These are phyloP conservation scores for Myotis davidii DNA, from an alignment of 2,113 vertebrate species.

Conservation along the genomic window DNA sequence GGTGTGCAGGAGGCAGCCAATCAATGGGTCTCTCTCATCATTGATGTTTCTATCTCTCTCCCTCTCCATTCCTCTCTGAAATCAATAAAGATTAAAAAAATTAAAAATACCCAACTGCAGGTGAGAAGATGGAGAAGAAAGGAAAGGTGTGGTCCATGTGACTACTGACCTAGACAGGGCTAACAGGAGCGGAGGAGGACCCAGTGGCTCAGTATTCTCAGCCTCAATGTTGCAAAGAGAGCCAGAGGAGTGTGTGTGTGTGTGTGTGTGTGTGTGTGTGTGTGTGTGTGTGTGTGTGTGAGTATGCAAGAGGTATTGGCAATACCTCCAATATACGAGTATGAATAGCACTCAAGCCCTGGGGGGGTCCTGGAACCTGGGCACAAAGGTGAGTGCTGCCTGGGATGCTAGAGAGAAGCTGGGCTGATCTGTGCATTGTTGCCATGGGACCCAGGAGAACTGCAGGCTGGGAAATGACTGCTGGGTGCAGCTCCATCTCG, in stretches of 20 bases:
- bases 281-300: not conserved
- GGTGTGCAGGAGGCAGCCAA: too few relatives aligned
- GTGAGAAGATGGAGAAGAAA: not conserved
- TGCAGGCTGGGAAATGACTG: slow-evolving; percentile 74
- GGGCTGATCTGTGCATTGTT: slow-evolving; percentile 53
- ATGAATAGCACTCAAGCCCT: not conserved
- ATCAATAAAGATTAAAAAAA: too few relatives aligned
- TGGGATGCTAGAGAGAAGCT: not conserved
- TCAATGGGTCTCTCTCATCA: too few relatives aligned
- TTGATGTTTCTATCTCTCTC: too few relatives aligned
- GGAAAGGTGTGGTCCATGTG: not conserved
- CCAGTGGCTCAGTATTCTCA: not conserved
- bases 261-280: rapidly evolving
- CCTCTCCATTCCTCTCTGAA: too few relatives aligned
- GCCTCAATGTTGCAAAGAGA: not conserved
- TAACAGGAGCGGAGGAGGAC: not conserved
- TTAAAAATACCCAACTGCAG: too few relatives aligned
- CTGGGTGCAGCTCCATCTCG: slow-evolving; percentile 74
- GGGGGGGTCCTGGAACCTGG: not conserved
- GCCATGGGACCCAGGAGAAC: slow-evolving; percentile 78
- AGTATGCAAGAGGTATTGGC: not conserved
- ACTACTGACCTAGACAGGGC: rapidly evolving
- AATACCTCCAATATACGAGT: not conserved
- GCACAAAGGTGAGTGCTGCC: not conserved
- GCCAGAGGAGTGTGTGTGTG: rapidly evolving